Conservation (phyloP, 2,888 invertebrate species). For the Eupithecia subumbrata region DNA sequence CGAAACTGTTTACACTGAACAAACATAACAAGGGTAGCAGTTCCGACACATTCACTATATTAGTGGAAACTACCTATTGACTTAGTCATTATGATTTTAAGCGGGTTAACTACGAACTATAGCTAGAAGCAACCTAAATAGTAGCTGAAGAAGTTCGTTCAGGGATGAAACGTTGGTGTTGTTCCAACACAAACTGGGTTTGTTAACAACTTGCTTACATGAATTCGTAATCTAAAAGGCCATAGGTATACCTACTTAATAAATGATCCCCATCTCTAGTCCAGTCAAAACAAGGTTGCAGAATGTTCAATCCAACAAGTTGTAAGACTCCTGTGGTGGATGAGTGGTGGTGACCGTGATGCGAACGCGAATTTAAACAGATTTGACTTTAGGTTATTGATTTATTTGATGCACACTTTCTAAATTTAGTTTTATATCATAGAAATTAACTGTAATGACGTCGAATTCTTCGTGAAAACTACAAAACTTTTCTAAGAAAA, state of each 20-base stretch:
- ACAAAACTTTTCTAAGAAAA: background rate
- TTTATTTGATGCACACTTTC: background rate
- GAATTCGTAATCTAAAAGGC: background rate
- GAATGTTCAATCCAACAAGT: background rate
- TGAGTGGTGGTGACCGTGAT: background rate
- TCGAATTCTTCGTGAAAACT: background rate
- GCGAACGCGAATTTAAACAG: background rate
- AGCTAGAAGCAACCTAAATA: too few species aligned
- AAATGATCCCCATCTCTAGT: background rate
- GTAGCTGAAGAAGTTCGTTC: too few species aligned
- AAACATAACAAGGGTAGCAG: background rate
- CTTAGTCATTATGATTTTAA: too few species aligned
- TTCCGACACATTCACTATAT: too few species aligned
- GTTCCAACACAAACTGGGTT: too few species aligned
- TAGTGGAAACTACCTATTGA: too few species aligned
- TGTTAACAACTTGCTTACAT: background rate
- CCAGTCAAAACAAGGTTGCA: background rate
- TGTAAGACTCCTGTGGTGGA: background rate
- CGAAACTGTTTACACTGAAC: slow-evolving; percentile 6
- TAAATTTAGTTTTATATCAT: background rate
- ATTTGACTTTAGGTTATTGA: background rate
- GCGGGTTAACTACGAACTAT: too few species aligned
- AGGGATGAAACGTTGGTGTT: too few species aligned
- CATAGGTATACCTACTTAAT: background rate
- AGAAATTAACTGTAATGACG: background rate